Base-by-base conservation (phyloP, 2,113 vertebrate species). In the Blennius ocellaris region DNA sequence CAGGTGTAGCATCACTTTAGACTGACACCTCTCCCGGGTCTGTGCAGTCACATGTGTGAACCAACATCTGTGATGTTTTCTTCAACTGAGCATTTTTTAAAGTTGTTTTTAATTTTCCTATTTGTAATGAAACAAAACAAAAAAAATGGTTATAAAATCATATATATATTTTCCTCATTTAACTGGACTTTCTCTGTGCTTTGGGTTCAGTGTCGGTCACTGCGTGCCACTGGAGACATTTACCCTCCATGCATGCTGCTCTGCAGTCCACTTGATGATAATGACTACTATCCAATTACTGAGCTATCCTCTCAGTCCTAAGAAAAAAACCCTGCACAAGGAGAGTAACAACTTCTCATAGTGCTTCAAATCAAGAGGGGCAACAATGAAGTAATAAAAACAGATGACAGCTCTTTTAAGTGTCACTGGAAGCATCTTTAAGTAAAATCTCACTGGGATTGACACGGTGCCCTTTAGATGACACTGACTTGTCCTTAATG, bases 21-120 rank as follows among this genome's bases (percentile, higher is more conserved):
- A 47, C 45, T 14, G 12, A 14, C n/a, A n/a, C 17, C 15, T 39
- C 36, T 15, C 73, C 43, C 50, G 66, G n/a, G 43, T 57, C 6
- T 61, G 14, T 68, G 60, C 38, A 11, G 44, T 37, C 47, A 56
- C 59, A 64, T 63, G 48, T 63, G 59, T 73, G 76, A 67, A 51
- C 59, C 7, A 8, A 16, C 16, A 61, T 69, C 5, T 57, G 40
- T 37, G 14, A 14, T 69, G n/a, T 56, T 11, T 41, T 16, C 39
- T 60, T 2, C 61, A 62, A 53, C 16, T 6, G 7, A 61, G 0
- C 54, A 48, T 3, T 38, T 38, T 45, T 14, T 30, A 30, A 30
- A 4, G 21, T 30, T 30, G 21, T 30, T 30, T 30, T 30, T 30
- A 30, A 30, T 30, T 30, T 30, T 4, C 21, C 21, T 30, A 30